Percentiles rank a stretch among this genome's conserved stretches.
These are phyloP conservation scores for Orbicella faveolata DNA, from an alignment of 64 coral and sea anemone species.

Conservation along the genomic window DNA sequence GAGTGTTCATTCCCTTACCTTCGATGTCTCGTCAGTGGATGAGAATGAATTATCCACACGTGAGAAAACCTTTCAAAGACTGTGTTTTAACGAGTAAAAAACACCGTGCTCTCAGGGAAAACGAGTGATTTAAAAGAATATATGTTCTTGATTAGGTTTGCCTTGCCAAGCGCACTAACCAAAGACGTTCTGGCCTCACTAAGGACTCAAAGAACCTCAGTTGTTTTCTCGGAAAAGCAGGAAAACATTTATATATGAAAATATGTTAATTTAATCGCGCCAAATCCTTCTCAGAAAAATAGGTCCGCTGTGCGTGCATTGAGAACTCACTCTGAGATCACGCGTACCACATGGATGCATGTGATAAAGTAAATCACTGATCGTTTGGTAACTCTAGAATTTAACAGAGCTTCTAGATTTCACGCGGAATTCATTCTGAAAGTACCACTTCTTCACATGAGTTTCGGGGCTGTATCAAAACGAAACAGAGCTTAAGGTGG, in stretches of 20 bases:
- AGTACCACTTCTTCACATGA: too few relatives aligned
- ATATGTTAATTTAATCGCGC: not conserved
- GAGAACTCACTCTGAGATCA: too few relatives aligned
- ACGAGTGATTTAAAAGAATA: too few relatives aligned
- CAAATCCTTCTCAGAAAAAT: not conserved
- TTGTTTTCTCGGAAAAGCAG: not conserved
- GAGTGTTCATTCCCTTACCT: not conserved
- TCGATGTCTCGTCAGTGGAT: not conserved
- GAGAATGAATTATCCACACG: not conserved
- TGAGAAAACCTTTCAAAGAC: not conserved
- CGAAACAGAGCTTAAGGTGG: too few relatives aligned
- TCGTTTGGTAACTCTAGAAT: too few relatives aligned
- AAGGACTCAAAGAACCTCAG: not conserved
- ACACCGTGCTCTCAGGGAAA: too few relatives aligned
- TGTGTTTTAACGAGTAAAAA: not conserved
- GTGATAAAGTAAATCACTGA: too few relatives aligned
- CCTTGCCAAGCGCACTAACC: constrained; percentile 2
- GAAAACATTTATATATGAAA: not conserved
- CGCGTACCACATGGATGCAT: too few relatives aligned
- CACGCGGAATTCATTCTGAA: too few relatives aligned
- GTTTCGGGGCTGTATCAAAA: too few relatives aligned
- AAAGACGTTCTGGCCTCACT: not conserved
- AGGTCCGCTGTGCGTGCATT: constrained; percentile 3
- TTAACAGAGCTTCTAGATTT: too few relatives aligned
- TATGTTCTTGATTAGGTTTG: not conserved